Percentiles rank a stretch among this genome's conserved stretches.
These are phyloP conservation scores for Paramormyrops hopkinsi DNA, from an alignment of 2,797 vertebrate genomes.

Conservation along the genomic window DNA sequence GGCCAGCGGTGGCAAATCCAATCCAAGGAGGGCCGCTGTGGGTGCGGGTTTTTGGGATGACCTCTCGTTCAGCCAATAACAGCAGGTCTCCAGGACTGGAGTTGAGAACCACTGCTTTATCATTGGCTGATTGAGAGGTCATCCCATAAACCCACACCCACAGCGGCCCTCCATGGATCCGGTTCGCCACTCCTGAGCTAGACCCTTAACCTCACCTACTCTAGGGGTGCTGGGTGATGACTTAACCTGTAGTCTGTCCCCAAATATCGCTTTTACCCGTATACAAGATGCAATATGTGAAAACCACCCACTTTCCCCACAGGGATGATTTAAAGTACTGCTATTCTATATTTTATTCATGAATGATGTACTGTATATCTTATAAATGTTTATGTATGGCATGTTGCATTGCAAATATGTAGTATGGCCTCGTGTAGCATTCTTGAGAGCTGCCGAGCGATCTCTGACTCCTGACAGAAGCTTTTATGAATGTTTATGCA, in stretches of 20 bases:
- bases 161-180: no score
- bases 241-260: background rate
- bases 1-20: background rate
- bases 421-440: background rate
- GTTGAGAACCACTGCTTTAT: no score
- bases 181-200: background rate
- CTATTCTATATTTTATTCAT: background rate
- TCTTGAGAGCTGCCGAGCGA: background rate
- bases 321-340: background rate
- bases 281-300: background rate
- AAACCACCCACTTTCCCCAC: background rate
- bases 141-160: no score
- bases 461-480: background rate
- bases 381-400: background rate
- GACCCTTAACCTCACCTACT: background rate
- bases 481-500: background rate
- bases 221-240: background rate
- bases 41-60: background rate
- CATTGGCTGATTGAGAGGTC: no score
- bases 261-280: background rate
- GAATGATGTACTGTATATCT: background rate
- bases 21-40: background rate
- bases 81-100: no score
- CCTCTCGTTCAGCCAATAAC: background rate
- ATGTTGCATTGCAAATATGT: background rate